A percentile compares a stretch with the other conserved stretches of the same genome.
Evolutionary conservation across 2,113 vertebrate genomes (phyloP).

Genomic region (Coryphaenoides rupestris): DNA sequence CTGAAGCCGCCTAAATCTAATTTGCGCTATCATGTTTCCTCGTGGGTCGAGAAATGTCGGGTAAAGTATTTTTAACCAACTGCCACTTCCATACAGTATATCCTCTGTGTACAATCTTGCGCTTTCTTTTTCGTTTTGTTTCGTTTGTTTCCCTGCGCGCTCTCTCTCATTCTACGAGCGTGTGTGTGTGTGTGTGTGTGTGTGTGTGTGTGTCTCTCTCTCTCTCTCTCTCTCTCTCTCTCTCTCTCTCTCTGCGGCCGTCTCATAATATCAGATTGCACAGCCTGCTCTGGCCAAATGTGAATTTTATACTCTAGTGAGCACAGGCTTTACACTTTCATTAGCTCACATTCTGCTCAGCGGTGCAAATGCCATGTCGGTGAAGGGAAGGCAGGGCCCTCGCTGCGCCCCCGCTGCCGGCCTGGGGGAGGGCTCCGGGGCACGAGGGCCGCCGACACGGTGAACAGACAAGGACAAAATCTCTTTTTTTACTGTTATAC

Average conservation of each 20-base stretch:
- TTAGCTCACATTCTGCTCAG: slow-evolving; percentile 82
- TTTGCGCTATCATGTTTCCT: too few species aligned
- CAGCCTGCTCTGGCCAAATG: slow-evolving; percentile 74
- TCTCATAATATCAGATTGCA: slow-evolving; percentile 79
- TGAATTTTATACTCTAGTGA: slow-evolving; percentile 82
- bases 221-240: slow-evolving; percentile 25
- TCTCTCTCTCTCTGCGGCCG: slow-evolving; percentile 41
- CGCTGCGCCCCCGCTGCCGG: slow-evolving; percentile 61
- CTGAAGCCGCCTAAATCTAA: too few species aligned
- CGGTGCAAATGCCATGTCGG: slow-evolving; percentile 74
- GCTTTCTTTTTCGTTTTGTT: neutral
- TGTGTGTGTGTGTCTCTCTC: neutral
- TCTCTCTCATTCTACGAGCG: neutral
- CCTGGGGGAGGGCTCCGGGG: slow-evolving; percentile 23
- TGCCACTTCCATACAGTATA: too few species aligned
- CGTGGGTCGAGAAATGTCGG: too few species aligned
- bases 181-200: too few species aligned
- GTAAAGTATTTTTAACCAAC: too few species aligned
- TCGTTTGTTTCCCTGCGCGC: neutral
- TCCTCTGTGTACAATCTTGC: neutral
- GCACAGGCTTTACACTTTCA: slow-evolving; percentile 80
- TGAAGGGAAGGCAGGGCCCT: slow-evolving; percentile 34
- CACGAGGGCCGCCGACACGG: neutral
- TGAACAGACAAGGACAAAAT: neutral
- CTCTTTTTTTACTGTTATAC: too few species aligned